Evolutionary conservation across 2,113 vertebrate species (phyloP).

Genomic region (Labeo catla): DNA sequence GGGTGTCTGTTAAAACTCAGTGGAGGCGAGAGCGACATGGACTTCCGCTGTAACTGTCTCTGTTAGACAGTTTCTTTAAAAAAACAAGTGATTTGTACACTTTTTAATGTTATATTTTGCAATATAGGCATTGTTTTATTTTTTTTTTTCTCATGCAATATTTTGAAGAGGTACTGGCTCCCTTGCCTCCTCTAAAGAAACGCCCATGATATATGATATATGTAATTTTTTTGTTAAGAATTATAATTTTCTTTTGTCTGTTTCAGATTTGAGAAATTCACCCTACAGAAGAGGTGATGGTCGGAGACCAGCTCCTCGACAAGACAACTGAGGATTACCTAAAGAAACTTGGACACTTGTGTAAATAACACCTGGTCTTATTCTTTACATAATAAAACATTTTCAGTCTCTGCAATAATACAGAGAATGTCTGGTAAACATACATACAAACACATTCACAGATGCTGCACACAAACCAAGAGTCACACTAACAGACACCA

Average conservation of each 20-base stretch:
- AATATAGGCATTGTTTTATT: too few relatives aligned
- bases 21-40: too few relatives aligned
- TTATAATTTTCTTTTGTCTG: neutral
- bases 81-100: too few relatives aligned
- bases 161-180: too few relatives aligned
- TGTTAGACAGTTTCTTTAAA: too few relatives aligned
- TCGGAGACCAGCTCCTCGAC: slow-evolving; percentile 77
- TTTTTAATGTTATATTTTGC: too few relatives aligned
- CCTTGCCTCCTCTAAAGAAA: too few relatives aligned
- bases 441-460: slow-evolving; percentile 3
- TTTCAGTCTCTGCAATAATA: neutral
- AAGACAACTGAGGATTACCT: slow-evolving; percentile 72
- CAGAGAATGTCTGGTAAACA: slow-evolving; percentile 12
- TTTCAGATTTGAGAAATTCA: slow-evolving; percentile 87
- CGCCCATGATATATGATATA: too few relatives aligned
- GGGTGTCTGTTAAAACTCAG: too few relatives aligned
- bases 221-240: neutral
- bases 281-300: slow-evolving; percentile 87
- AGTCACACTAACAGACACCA: slow-evolving; percentile 37
- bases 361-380: slow-evolving; percentile 17
- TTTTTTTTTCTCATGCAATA: too few relatives aligned
- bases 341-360: slow-evolving; percentile 62
- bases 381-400: slow-evolving; percentile 3
- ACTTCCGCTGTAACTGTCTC: too few relatives aligned
- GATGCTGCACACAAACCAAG: slow-evolving; percentile 14